Evolutionary conservation across 1,140 invertebrate genomes (phyloP).

Genomic region (Saxidomus purpurata): DNA sequence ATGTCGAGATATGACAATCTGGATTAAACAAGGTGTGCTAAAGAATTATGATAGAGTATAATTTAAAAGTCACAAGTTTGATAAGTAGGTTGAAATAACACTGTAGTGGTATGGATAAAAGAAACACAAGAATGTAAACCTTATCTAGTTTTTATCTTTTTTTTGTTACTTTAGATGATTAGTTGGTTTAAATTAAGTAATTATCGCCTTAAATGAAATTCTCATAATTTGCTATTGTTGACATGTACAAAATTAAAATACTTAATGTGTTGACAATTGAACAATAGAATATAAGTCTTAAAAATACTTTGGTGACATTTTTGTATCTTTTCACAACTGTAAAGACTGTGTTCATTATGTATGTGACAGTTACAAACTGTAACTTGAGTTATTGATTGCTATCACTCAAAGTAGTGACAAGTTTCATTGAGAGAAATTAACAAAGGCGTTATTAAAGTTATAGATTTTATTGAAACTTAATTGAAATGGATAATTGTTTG

Average conservation of each 20-base stretch:
- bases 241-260: no score
- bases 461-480: background rate
- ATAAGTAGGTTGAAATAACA: background rate
- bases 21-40: background rate
- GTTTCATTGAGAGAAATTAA: slow-evolving; percentile 1
- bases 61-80: background rate
- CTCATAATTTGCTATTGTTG: background rate
- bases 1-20: background rate
- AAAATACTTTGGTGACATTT: no score
- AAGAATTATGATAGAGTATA: slow-evolving; percentile 11
- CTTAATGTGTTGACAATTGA: no score
- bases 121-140: background rate
- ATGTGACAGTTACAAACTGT: background rate
- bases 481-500: background rate
- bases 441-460: background rate
- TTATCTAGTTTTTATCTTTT: background rate
- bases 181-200: background rate
- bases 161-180: background rate
- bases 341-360: no score
- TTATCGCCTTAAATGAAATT: background rate
- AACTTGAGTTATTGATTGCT: background rate
- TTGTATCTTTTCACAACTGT: no score
- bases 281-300: no score
- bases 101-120: no score
- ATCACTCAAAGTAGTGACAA: background rate